Base-by-base conservation (phyloP, 2,888 invertebrate genomes). In the Cylindroiulus punctatus region DNA sequence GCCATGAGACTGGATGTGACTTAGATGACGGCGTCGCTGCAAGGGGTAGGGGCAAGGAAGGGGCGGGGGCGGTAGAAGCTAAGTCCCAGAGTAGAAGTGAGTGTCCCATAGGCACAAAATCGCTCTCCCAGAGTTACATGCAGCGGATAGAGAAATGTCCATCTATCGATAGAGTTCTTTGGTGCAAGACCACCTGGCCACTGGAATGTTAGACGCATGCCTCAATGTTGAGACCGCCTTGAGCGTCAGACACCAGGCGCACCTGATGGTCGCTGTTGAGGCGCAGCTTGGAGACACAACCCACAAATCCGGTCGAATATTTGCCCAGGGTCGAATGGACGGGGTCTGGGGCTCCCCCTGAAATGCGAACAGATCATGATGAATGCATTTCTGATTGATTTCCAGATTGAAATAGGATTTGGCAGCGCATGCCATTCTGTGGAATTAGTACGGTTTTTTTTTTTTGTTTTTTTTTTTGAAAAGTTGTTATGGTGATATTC, bases 281-380 rank as follows among this genome's bases (percentile, higher is more conserved):
- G 0, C 95, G 94, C 89, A 97, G 93, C 91, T 96, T 95, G 81
- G 95, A 95, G 89, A 97, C 94, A 91, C 97, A 97, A 52, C 97
- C 97, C 76, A 94, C 92, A 87, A 96, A 93, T 44, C 96, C 96
- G 88, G 93, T 93, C 86, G 92, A 92, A 91, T 95, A 96, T 90
- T 94, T 94, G 87, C 90, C 89, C 88, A 90, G 88, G 87, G 91
- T 91, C 83, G 89, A 89, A 84, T 94, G 92, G 88, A 94, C 93
- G 90, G 95, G 94, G 89, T 95, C 94, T 86, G 95, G 95, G 90
- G 96, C 93, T 17, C 96, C 96, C 90, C 97, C 96, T 96, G 91
- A 4, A 91, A 84, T 4, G 32, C 0, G 3, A 81, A 47, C 47
- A 47, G 47, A 47, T 47, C 17, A 47, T 17, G 17, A 47, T 10